A percentile compares a stretch with the other conserved stretches of the same genome.
These are phyloP conservation scores for Xenentodon cancila DNA, from an alignment of 2,797 vertebrate genomes.

Conservation along the genomic window DNA sequence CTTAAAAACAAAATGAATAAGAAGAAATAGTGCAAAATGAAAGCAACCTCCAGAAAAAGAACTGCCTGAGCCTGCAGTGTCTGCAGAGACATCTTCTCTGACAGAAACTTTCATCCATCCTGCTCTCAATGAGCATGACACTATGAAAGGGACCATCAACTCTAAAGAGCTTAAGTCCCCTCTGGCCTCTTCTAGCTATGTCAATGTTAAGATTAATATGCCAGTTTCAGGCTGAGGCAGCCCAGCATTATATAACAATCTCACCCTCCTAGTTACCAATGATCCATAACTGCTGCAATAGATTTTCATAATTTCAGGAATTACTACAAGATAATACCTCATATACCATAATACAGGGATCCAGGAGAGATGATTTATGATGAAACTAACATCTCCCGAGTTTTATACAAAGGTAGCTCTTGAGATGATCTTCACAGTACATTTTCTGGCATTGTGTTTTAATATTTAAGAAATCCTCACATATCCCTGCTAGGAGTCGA, in stretches of 20 bases:
- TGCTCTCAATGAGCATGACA: conserved; percentile 21
- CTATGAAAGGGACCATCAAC: conserved; percentile 14
- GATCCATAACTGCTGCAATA: background rate
- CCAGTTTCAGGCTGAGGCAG: conserved; percentile 25
- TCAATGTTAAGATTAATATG: conserved; percentile 36
- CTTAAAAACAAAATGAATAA: conserved; percentile 26
- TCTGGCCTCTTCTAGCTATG: conserved; percentile 31
- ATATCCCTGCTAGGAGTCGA: too few species aligned
- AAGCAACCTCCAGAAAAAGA: conserved; percentile 21
- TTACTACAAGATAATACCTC: background rate
- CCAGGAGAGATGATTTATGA: too few species aligned
- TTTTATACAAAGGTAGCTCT: too few species aligned
- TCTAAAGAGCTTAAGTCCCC: conserved; percentile 21
- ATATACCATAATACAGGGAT: too few species aligned
- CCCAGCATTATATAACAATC: conserved; percentile 22
- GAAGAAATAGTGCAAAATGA: conserved; percentile 32
- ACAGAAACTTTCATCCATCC: conserved; percentile 42
- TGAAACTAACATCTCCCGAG: too few species aligned
- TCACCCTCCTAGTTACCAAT: background rate
- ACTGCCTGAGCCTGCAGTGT: background rate
- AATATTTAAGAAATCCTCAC: too few species aligned
- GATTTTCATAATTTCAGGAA: conserved; percentile 2
- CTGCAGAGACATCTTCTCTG: conserved; percentile 43
- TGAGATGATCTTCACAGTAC: too few species aligned
- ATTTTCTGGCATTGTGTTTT: too few species aligned